phyloP scores from a whole-genome alignment of 2,888 invertebrate species.

The Scrobipalpa atriplicella region DNA sequence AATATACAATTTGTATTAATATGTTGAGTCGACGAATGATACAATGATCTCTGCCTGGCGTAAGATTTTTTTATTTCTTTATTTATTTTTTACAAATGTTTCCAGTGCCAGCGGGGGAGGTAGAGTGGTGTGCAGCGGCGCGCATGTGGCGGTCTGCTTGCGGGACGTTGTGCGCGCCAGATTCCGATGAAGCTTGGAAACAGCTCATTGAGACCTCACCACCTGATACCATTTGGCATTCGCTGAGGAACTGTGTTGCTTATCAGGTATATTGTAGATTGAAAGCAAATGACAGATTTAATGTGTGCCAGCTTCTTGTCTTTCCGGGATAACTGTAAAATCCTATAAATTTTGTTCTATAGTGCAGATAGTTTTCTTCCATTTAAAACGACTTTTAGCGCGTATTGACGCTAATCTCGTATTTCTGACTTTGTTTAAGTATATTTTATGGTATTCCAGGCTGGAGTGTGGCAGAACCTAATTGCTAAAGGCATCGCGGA shows the following conservation, averaged over 20 bases:
- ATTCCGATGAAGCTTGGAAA: conserved; percentile 62
- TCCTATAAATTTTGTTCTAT: too few relatives aligned
- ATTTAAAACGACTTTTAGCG: too few relatives aligned
- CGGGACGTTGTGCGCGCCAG: conserved; percentile 57
- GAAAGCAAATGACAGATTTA: too few relatives aligned
- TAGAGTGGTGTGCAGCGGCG: conserved; percentile 61
- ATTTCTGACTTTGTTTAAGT: not conserved
- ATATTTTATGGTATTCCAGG: conserved; percentile 50
- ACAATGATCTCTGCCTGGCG: too few relatives aligned
- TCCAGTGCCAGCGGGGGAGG: conserved; percentile 43
- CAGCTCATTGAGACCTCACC: conserved; percentile 58
- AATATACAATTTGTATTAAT: too few relatives aligned
- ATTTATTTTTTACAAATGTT: too few relatives aligned
- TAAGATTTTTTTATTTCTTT: not conserved
- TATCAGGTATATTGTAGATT: conserved; percentile 61
- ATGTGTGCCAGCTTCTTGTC: too few relatives aligned
- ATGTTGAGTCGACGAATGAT: too few relatives aligned
- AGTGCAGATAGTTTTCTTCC: too few relatives aligned
- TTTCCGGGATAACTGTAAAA: too few relatives aligned
- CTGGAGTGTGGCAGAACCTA: conserved; percentile 69
- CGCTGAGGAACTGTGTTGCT: conserved; percentile 69
- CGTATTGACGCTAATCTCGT: too few relatives aligned
- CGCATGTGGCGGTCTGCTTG: conserved; percentile 72
- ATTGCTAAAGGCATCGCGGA: conserved; percentile 62
- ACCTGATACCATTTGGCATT: conserved; percentile 67